These are phyloP conservation scores for Abscondita cerata DNA, from an alignment of 2,888 invertebrate species.

Conservation along the genomic window DNA sequence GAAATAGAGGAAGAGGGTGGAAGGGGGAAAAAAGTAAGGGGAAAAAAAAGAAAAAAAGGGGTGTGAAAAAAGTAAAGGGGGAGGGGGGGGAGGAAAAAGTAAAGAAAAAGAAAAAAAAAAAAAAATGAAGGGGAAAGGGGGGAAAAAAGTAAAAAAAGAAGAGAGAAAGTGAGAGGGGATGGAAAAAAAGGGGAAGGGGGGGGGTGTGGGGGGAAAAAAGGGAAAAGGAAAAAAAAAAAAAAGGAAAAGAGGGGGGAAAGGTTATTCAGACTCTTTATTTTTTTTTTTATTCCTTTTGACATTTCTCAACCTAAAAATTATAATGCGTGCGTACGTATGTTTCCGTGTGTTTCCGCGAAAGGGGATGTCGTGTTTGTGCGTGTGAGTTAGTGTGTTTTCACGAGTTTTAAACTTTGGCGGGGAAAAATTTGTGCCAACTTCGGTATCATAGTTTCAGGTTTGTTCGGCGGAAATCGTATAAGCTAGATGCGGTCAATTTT, in stretches of 20 bases:
- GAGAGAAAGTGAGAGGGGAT: background rate
- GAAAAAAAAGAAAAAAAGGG: no score
- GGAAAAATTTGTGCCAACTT: no score
- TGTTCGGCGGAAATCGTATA: no score
- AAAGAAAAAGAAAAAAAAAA: background rate
- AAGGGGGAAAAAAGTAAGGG: background rate
- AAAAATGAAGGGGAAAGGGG: background rate
- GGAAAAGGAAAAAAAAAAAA: background rate
- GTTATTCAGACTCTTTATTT: no score
- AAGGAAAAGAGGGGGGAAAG: background rate
- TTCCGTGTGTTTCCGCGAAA: background rate
- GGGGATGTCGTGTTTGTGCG: background rate
- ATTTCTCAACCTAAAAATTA: no score
- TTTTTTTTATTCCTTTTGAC: no score
- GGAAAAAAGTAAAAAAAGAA: background rate
- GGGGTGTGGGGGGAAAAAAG: background rate
- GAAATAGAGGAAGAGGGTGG: background rate
- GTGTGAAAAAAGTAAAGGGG: background rate
- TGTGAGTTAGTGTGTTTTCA: background rate
- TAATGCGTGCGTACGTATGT: background rate
- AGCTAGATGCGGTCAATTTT: no score
- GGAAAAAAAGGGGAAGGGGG: background rate
- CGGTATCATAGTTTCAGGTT: no score
- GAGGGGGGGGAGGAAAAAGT: background rate
- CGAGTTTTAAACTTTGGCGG: no score